Base-by-base conservation (phyloP, 2,797 vertebrate genomes). In the Cetoscarus ocellatus region DNA sequence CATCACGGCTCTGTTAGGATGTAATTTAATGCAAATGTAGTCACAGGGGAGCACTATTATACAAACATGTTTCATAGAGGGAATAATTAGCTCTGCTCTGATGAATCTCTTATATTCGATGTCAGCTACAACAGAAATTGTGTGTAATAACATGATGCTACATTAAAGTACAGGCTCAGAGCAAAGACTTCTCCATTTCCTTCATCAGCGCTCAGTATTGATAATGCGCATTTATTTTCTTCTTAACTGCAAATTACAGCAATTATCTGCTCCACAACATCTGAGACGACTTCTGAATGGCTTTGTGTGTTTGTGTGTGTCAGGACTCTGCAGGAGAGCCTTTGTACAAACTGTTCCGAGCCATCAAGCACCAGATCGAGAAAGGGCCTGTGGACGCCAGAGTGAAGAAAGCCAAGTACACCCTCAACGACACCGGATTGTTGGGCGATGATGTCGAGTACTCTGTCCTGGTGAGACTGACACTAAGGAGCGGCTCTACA, bases 351-450 rank as follows among this genome's bases (percentile, higher is more conserved):
- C 95, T 99, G 76, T 99, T 99, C 94, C 96, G 97, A 85, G 98
- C 97, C 90, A 96, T 99, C 91, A 99, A 99, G 87, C 98, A 99
- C 81, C 98, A 99, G 92, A 97, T 99, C 60, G 98, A 99, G 91
- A 99, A 99, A 86, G 98, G 98, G 1, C 98, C 98, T 0, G 98
- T 99, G 82, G 98, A 99, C 40, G 96, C 96, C 0, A 94, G 96
- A 74, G 94, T 97, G 84, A 97, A 97, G 94, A 99, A 99, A 90
- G 97, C 98, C 89, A 99, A 99, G 79, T 99, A 99, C 90, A 99
- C 98, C 1, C 86, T 99, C 73, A 99, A 99, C 18, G 98, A 99
- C 92, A 99, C 97, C 0, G 97, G 98, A 17, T 94, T 99, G 75
- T 93, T 99, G 77, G 98, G 98, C 60, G 98, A 99, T 47, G 98